Evolutionary conservation across 2,113 vertebrate genomes (phyloP), one percentile per base, ranked within the genome.

Genomic region (Charadrius vociferus): DNA sequence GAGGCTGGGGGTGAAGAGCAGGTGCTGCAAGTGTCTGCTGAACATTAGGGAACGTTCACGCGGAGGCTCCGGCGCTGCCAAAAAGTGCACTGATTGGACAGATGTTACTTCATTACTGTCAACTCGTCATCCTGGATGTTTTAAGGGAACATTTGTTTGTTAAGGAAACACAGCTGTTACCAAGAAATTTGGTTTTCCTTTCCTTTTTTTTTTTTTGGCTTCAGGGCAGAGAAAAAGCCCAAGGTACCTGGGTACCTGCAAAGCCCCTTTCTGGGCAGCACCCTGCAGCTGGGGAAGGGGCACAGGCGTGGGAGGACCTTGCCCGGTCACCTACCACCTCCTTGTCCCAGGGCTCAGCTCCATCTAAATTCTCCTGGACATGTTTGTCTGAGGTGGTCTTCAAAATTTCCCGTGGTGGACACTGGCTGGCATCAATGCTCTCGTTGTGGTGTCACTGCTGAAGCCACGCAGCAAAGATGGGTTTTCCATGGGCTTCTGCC

Each of bases 111-210:
- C 97, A 95, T 98, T 98, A 96, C 96, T 95, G 95, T 86, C 96
- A 97, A 93, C 97, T 97, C 91, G 3, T 97, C 97, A 95, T 97
- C 97, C 84, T 96, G 95, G 96, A 93, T 95, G 53, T 97, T 98
- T 96, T 91, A 97, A 96, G 95, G 95, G 96, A 97, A 97, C 98
- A 98, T 98, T 98, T 98, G 98, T 95, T 98, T 97, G 96, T 94
- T 78, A 94, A 98, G 97, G 97, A 98, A 97, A 93, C 96, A 82
- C 98, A 98, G 98, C 97, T 98, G 98, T 97, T 97, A 88, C 92
- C 50, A 22, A 94, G 90, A 96, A 94, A 97, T 95, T 94, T 94
- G 96, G 30, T 93, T 96, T 95, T 92, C 82, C 77, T 95, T 92
- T 82, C 86, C 70, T 94, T 83, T 92, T 39, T 39, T 41, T 41